phyloP scores from a whole-genome alignment of 2,113 vertebrate genomes.

The Tragelaphus scriptus region DNA sequence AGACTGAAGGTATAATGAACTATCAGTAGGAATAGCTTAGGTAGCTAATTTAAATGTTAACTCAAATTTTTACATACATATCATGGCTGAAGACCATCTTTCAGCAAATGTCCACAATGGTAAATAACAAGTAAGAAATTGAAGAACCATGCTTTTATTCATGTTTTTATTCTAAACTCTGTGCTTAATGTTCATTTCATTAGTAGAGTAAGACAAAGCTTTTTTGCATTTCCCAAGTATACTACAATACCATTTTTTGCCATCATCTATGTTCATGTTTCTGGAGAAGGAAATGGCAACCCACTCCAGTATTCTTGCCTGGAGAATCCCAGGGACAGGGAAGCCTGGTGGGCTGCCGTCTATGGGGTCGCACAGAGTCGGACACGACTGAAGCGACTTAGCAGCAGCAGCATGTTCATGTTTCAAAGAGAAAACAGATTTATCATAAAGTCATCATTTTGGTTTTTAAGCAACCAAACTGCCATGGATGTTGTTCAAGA shows the following conservation, averaged over 20 bases:
- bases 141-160: background rate
- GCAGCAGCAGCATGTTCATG: no score
- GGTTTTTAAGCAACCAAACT: background rate
- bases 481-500: background rate
- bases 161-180: background rate
- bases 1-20: constrained; percentile 45
- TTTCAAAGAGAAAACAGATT: background rate
- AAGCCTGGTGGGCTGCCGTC: no score
- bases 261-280: background rate
- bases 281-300: no score
- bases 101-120: background rate
- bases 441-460: background rate
- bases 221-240: background rate
- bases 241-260: background rate
- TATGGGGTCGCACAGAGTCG: no score
- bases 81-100: background rate
- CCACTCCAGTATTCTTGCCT: no score
- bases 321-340: no score
- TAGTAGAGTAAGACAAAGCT: background rate
- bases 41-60: constrained; percentile 13
- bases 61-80: background rate
- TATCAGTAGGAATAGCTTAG: constrained; percentile 11
- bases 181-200: background rate
- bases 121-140: background rate
- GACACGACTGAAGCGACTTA: no score